Base-by-base conservation (phyloP, 1,140 invertebrate genomes). In the Caerostris darwini region DNA sequence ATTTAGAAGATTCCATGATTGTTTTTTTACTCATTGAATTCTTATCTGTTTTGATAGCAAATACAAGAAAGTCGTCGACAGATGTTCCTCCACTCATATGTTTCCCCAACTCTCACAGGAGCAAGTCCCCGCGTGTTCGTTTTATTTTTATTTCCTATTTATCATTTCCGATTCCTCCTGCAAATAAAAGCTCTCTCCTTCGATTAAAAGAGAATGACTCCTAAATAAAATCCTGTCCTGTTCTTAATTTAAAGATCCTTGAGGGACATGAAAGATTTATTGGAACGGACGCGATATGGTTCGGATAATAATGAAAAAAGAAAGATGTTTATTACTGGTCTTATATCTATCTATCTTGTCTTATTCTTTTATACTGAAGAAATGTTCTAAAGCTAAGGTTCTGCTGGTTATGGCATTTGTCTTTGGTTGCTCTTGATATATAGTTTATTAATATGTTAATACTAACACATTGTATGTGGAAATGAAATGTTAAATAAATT, bases 221-320 rank as follows among this genome's bases (percentile, higher is more conserved):
- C 61, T 34, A 34, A 34, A 34, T 34, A 34, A 34, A 67, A 67
- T 67, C 61, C 17, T 67, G 61, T 64, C 61, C 61, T 67, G 1
- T 67, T 67, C 61, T 67, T 67, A 67, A 67, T 67, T 67, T 67
- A 67, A 67, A 67, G 61, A 67, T 67, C 61, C 61, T 67, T 67
- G 4, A 14, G 61, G 61, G 61, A 17, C 61, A 14, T 67, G 61
- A 14, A n/a, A 67, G 61, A 67, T 67, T 67, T 67, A 67, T 67
- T 14, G 7, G 61, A n/a, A n/a, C 5, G 17, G n/a, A 17, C 14
- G 61, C 10, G 12, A 67, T 67, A 67, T 67, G 61, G 61, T n/a
- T 67, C 14, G 61, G 61, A n/a, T 67, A 67, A 67, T 67, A 34
- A 34, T 34, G 34, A 34, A 34, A 34, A 64, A 67, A 67, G n/a